Evolutionary conservation across 2,113 vertebrate species (phyloP).

Genomic region (Empidonax alnorum): DNA sequence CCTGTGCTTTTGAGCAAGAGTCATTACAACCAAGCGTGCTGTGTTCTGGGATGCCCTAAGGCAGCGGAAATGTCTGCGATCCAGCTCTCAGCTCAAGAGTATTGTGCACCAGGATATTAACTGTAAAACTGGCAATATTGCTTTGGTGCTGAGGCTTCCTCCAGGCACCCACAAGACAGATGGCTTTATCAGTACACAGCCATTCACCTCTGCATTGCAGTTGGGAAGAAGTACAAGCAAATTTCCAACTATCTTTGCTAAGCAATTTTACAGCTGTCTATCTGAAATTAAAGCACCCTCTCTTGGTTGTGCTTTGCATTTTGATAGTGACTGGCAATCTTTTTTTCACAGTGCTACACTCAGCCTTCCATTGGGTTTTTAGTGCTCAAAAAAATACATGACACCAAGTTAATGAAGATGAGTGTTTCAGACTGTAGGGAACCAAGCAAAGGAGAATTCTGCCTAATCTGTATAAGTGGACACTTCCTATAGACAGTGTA

Average conservation of each 20-base stretch:
- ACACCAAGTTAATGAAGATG: background rate
- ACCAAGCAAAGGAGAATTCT: background rate
- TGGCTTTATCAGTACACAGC: constrained; percentile 49
- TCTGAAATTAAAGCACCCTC: constrained; percentile 37
- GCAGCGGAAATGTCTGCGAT: background rate
- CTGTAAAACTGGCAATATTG: constrained; percentile 31
- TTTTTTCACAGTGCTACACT: background rate
- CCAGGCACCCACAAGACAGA: constrained; percentile 42
- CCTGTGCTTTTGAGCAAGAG: background rate
- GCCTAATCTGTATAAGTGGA: background rate
- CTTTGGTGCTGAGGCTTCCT: constrained; percentile 30
- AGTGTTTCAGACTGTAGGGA: background rate
- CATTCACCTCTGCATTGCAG: constrained; percentile 44
- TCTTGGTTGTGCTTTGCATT: constrained; percentile 39
- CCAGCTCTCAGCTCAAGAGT: constrained; percentile 4
- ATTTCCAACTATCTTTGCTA: constrained; percentile 26
- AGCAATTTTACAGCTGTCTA: constrained; percentile 42
- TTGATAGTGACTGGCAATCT: background rate
- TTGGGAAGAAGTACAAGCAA: constrained; percentile 19
- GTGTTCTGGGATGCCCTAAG: background rate
- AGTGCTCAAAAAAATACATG: background rate
- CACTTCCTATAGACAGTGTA: background rate
- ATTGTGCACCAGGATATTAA: constrained; percentile 36
- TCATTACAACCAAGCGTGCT: background rate
- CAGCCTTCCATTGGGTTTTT: background rate